phyloP scores from a whole-genome alignment of 1,140 invertebrate species.

The Hyposmocoma kahamanoa region DNA sequence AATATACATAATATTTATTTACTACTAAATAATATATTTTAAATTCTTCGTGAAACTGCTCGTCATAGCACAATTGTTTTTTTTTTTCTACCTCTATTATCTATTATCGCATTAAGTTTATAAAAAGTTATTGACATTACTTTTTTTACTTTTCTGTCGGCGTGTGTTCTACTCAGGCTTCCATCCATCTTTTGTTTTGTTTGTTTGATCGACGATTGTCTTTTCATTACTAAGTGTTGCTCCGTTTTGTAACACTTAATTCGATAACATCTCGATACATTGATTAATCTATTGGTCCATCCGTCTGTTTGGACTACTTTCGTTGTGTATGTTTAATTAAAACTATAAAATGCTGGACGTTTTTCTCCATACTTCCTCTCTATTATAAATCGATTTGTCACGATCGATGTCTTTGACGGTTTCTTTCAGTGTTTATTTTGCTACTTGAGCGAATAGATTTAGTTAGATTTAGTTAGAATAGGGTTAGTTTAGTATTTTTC shows the following conservation, averaged over 20 bases:
- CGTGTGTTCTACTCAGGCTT: too few species aligned
- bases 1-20: too few species aligned
- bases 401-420: constrained; percentile 8
- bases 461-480: too few species aligned
- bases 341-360: constrained; percentile 24
- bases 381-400: background rate
- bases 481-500: too few species aligned
- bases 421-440: constrained; percentile 14
- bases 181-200: too few species aligned
- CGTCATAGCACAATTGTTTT: too few species aligned
- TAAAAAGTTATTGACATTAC: too few species aligned
- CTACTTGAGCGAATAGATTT: background rate
- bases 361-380: background rate
- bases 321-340: constrained; percentile 34
- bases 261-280: constrained; percentile 46
- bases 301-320: constrained; percentile 26
- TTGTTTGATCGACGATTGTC: constrained; percentile 43
- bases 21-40: too few species aligned
- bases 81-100: too few species aligned
- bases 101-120: too few species aligned
- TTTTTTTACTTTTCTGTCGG: too few species aligned
- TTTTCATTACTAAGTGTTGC: constrained; percentile 37
- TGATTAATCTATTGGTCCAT: constrained; percentile 32
- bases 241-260: constrained; percentile 49
- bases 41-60: too few species aligned